Base-by-base conservation (phyloP, 2,888 invertebrate genomes). In the Mythimna ferrago region DNA sequence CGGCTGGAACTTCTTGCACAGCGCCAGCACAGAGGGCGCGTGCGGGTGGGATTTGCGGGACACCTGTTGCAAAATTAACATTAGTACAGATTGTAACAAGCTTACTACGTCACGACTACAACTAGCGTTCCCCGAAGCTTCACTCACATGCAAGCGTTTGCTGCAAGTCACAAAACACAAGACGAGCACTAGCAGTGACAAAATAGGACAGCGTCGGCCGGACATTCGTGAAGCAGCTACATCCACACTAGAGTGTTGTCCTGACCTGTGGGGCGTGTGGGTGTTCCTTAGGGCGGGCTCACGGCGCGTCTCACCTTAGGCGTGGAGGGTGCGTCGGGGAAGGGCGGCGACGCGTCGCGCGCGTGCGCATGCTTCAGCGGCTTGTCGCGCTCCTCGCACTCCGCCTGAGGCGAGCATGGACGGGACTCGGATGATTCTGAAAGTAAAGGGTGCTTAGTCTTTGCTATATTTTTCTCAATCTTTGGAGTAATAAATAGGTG, bases 261-360 rank as follows among this genome's bases (percentile, higher is more conserved):
- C 80, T 80, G 80, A 63, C 76, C 79, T 32, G 70, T 11, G 38
- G 67, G 63, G 54, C 19, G 68, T 35, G 67, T 48, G 56, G 44
- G 54, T 16, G 76, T 3, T 41, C 48, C 67, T 53, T 57, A 74
- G 51, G 35, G 58, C 75, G 71, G 51, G 64, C 61, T 72, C 19
- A 51, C 60, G 38, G 48, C 74, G 54, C 85, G 82, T 82, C 89
- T 91, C 86, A 97, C 97, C 96, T 97, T 97, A 87, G 97, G 97
- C 82, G 97, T 97, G 89, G 97, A 97, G 85, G 97, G 97, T 66
- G 97, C 97, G 92, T 97, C 97, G 81, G 97, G 97, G 92, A 96
- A 97, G 80, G 97, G 95, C 80, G 97, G 96, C 57, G 95, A 94
- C 41, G 89, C 87, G 88, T 95, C 94, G 70, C 96, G 93, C 87